Percentiles rank a stretch among this genome's conserved stretches.
These are phyloP conservation scores for Phoebastria nigripes DNA, from an alignment of 2,797 vertebrate species.

Conservation along the genomic window DNA sequence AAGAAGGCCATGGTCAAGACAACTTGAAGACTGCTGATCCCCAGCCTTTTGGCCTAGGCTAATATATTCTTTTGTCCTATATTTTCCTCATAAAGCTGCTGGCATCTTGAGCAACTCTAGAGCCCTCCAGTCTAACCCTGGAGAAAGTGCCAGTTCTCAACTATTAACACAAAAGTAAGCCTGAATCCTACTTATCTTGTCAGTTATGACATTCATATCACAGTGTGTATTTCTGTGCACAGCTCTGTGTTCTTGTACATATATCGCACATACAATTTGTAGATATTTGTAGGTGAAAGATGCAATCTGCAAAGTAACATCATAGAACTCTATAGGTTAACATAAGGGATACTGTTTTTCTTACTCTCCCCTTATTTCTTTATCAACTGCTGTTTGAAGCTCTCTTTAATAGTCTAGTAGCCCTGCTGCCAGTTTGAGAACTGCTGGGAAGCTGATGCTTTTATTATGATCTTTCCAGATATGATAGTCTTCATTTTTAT, in stretches of 20 bases:
- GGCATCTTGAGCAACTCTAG: background rate
- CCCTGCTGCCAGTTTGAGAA: background rate
- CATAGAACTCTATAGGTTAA: background rate
- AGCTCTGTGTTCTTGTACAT: background rate
- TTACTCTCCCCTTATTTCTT: background rate
- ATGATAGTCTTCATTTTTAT: background rate
- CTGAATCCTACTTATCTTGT: background rate
- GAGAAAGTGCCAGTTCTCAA: background rate
- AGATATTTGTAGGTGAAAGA: background rate
- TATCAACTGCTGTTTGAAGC: background rate
- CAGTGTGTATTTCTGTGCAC: background rate
- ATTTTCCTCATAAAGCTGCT: background rate
- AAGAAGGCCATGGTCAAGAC: background rate
- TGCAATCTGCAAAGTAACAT: background rate
- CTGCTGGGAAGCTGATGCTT: background rate
- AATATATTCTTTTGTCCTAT: background rate
- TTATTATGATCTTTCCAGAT: background rate
- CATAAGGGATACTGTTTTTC: background rate
- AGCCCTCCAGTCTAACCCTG: background rate
- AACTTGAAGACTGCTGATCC: background rate
- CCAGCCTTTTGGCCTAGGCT: background rate
- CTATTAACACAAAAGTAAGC: background rate
- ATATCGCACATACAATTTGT: background rate
- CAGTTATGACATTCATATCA: background rate
- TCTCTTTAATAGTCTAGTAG: background rate